Evolutionary conservation across 2,113 vertebrate species (phyloP).

Genomic region (Cathartes aura): DNA sequence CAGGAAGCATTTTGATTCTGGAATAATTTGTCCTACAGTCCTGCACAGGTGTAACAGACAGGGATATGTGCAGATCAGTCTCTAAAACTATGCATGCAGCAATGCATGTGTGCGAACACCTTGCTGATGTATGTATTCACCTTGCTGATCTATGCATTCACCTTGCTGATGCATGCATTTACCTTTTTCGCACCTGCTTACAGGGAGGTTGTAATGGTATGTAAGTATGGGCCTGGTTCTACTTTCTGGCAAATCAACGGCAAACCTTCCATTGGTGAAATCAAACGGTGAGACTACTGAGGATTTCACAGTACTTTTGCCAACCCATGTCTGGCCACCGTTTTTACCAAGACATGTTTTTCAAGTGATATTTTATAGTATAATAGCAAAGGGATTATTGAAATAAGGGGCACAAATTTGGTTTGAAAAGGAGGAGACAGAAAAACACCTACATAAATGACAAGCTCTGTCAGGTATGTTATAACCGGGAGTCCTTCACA

Average conservation of each 20-base stretch:
- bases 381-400: not conserved
- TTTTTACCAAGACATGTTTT: not conserved
- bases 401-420: not conserved
- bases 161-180: not conserved
- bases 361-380: not conserved
- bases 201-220: rapidly evolving
- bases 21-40: rapidly evolving
- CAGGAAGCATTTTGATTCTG: not conserved
- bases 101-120: not conserved
- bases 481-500: not conserved
- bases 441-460: not conserved
- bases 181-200: not conserved
- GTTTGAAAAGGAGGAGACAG: not conserved
- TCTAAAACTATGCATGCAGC: not conserved
- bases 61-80: no score
- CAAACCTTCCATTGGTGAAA: not conserved
- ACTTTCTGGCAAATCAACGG: not conserved
- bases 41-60: not conserved
- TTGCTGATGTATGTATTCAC: not conserved
- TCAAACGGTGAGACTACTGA: not conserved
- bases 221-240: not conserved
- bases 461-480: not conserved
- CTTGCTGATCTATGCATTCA: rapidly evolving
- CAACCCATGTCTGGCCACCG: rapidly evolving
- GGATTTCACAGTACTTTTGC: not conserved